phyloP scores from a whole-genome alignment of 2,797 vertebrate genomes.

The Etheostoma nigrum region DNA sequence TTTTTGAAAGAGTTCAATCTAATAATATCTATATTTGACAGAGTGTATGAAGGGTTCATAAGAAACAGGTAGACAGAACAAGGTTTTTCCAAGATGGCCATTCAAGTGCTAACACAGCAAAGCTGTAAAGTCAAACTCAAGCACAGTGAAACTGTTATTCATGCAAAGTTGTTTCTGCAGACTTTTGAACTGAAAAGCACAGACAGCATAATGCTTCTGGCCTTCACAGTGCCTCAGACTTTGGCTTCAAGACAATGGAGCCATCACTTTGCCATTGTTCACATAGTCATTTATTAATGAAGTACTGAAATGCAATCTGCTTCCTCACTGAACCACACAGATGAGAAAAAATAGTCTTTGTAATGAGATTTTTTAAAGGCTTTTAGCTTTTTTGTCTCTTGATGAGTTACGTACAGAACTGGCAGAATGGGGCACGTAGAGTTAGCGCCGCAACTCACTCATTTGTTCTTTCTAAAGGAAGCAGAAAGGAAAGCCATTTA shows the following conservation, averaged over 20 bases:
- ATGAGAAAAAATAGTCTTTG: conserved; percentile 78
- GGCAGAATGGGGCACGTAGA: conserved; percentile 29
- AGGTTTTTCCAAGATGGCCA: conserved; percentile 11
- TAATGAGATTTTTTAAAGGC: conserved; percentile 75
- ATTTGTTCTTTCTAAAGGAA: conserved; percentile 52
- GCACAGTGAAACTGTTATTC: conserved; percentile 20
- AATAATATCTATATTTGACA: conserved; percentile 17
- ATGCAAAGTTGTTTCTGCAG: conserved; percentile 30
- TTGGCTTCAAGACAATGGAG: conserved; percentile 73
- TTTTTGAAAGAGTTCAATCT: conserved; percentile 3
- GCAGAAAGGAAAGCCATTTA: conserved; percentile 27
- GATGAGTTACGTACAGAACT: conserved; percentile 54
- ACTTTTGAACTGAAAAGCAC: conserved; percentile 38
- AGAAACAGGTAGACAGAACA: conserved; percentile 27
- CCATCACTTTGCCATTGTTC: conserved; percentile 77
- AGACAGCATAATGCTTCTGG: conserved; percentile 49
- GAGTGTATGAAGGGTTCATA: not conserved
- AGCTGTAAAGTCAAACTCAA: conserved; percentile 5
- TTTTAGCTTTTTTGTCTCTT: conserved; percentile 71
- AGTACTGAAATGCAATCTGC: conserved; percentile 82
- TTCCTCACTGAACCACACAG: conserved; percentile 78
- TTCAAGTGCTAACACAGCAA: conserved; percentile 16
- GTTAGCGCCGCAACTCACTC: conserved; percentile 10
- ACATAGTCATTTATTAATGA: conserved; percentile 81
- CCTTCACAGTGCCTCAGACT: conserved; percentile 55